Evolutionary conservation across 1,140 invertebrate species (phyloP), one percentile per base, ranked within the genome.

Genomic region (Mercenaria mercenaria): DNA sequence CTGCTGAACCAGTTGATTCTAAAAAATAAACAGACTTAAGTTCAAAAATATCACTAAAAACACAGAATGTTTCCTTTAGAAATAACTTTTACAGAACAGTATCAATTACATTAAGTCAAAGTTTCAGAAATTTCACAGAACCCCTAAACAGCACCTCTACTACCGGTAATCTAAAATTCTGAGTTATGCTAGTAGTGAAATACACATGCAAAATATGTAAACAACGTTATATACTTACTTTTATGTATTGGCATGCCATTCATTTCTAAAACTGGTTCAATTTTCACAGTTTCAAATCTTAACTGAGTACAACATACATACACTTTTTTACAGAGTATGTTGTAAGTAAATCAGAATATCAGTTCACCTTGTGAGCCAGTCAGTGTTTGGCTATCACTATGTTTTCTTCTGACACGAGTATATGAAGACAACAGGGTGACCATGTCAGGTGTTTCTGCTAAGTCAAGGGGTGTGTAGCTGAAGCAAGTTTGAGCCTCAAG

Each of bases 361-460:
- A 76, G 41, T 26, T 32, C n/a, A 92, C 88, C 90, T 88, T 92
- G 89, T 26, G 88, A 91, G 29, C 47, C 82, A 32, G 64, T 79
- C 23, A 79, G 15, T 4, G 26, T 43, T 0, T 18, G 77, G 32
- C 59, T 34, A 39, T 91, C 90, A 29, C 34, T 61, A 47, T 61
- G 52, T 39, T 39, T 82, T 26, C 37, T 69, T 34, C n/a, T 32
- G 23, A 29, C 67, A 15, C 0, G 2, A 34, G 37, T 20, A 56
- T 43, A 92, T 13, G 92, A 89, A 0, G 43, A 23, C 29, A 93
- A 47, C 37, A 94, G 74, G 59, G 86, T 59, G 8, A n/a, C 50
- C 90, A 95, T 92, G 29, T 93, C 92, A 34, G 91, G 88, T 64
- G 93, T 88, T 0, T 29, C 13, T 29, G 92, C 92, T n/a, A 95